Evolutionary conservation across 2,888 invertebrate genomes (phyloP).

Genomic region (Criorhina ranunculi): DNA sequence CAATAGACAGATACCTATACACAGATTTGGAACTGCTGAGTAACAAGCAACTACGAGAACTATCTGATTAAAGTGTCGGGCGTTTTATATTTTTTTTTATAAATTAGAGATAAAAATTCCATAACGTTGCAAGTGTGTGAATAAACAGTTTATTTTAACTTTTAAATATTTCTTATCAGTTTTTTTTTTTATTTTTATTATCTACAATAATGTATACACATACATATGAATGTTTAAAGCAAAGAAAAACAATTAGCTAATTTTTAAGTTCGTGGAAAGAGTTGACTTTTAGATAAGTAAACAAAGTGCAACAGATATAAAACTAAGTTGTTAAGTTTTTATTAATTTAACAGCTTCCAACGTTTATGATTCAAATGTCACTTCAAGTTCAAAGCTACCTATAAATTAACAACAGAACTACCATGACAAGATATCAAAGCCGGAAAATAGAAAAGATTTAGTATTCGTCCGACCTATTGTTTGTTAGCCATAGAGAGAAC

Average conservation of each 20-base stretch:
- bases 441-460: too few species aligned
- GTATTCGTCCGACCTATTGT: too few species aligned
- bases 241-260: neutral
- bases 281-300: too few species aligned
- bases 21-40: neutral
- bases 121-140: neutral
- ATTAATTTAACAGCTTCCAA: too few species aligned
- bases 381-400: too few species aligned
- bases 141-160: neutral
- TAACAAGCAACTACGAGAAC: constrained; percentile 4
- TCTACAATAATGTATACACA: neutral
- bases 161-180: constrained; percentile 14
- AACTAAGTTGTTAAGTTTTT: too few species aligned
- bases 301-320: too few species aligned
- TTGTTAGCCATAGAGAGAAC: too few species aligned
- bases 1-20: neutral
- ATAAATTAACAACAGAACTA: too few species aligned
- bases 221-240: neutral
- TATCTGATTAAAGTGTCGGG: neutral
- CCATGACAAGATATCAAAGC: too few species aligned
- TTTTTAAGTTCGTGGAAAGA: too few species aligned
- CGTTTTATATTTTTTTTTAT: neutral
- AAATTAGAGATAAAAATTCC: constrained; percentile 1
- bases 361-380: too few species aligned
- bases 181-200: neutral